These are phyloP conservation scores for Apostichopus parvimensis DNA, from an alignment of 35 echinoderm and acorn worm genomes.

Conservation along the genomic window DNA sequence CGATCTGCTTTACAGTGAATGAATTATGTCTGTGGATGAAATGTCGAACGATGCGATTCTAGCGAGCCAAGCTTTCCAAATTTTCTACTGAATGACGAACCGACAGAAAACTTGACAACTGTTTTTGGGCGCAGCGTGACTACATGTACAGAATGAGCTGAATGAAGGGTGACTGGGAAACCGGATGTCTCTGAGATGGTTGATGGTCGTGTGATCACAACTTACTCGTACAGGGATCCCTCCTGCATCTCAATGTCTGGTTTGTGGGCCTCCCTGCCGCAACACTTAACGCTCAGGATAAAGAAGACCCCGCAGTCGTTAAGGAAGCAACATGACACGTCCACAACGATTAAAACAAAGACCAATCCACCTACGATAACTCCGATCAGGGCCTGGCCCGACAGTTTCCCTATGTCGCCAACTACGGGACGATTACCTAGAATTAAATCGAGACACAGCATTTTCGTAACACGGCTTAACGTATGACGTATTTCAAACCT, in stretches of 20 bases:
- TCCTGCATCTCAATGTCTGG: slow-evolving; percentile 43
- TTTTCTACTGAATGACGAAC: no score
- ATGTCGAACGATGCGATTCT: no score
- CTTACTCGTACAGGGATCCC: neutral
- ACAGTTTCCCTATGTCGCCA: slow-evolving; percentile 35
- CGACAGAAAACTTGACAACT: no score
- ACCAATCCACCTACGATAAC: slow-evolving; percentile 29
- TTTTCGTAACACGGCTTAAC: no score
- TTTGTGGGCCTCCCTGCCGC: slow-evolving; percentile 23
- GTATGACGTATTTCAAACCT: no score
- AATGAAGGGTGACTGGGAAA: neutral
- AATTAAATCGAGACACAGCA: neutral
- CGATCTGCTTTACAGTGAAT: no score
- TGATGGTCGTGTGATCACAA: slow-evolving; percentile 35
- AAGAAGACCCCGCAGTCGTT: slow-evolving; percentile 61
- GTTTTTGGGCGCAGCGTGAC: no score
- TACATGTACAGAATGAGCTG: neutral
- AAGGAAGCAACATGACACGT: slow-evolving; percentile 55
- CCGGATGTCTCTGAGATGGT: neutral
- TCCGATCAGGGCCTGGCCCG: slow-evolving; percentile 32
- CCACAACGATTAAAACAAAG: slow-evolving; percentile 48
- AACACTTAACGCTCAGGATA: slow-evolving; percentile 40
- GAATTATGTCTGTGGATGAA: no score
- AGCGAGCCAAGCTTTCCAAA: no score
- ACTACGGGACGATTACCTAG: slow-evolving; percentile 25